Percentiles rank a stretch among this genome's conserved stretches.
phyloP scores from a whole-genome alignment of 2,113 vertebrate species.

The Tauraco erythrolophus region DNA sequence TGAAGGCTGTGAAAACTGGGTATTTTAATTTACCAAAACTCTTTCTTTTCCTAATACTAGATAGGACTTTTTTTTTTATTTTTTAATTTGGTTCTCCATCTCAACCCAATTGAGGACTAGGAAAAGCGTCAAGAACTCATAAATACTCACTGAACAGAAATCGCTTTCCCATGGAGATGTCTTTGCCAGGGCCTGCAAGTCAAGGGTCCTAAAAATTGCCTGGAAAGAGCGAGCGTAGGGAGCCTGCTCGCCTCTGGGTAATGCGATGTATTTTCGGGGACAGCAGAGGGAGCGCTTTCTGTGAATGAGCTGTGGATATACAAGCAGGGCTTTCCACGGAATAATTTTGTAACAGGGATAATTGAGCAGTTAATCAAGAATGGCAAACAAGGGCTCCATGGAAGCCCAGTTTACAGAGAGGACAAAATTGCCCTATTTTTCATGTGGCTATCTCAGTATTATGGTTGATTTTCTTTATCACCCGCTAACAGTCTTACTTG shows the following conservation, averaged over 20 bases:
- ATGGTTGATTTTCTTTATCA: slow-evolving; percentile 60
- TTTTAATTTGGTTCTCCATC: not conserved
- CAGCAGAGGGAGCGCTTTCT: slow-evolving; percentile 31
- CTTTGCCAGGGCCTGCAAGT: not conserved
- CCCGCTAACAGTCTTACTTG: slow-evolving; percentile 33
- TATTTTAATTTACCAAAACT: not conserved
- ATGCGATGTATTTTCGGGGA: not conserved
- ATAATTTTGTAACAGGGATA: slow-evolving; percentile 52
- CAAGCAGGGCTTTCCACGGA: slow-evolving; percentile 24
- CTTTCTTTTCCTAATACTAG: not conserved
- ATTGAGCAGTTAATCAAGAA: slow-evolving; percentile 70
- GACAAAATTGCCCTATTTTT: slow-evolving; percentile 72
- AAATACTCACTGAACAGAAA: not conserved
- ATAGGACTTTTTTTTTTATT: not conserved
- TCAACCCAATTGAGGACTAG: not conserved
- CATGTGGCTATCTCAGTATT: slow-evolving; percentile 56
- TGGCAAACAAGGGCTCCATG: slow-evolving; percentile 58
- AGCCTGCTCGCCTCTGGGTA: not conserved
- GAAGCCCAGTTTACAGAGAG: slow-evolving; percentile 56
- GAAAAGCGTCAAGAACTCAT: not conserved
- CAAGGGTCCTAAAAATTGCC: not conserved
- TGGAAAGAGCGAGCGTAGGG: not conserved
- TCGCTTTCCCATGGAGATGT: not conserved
- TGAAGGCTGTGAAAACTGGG: not conserved
- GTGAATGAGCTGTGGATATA: slow-evolving; percentile 29